Evolutionary conservation across 2,113 vertebrate genomes (phyloP).

Genomic region (Diphyllodes magnificus): DNA sequence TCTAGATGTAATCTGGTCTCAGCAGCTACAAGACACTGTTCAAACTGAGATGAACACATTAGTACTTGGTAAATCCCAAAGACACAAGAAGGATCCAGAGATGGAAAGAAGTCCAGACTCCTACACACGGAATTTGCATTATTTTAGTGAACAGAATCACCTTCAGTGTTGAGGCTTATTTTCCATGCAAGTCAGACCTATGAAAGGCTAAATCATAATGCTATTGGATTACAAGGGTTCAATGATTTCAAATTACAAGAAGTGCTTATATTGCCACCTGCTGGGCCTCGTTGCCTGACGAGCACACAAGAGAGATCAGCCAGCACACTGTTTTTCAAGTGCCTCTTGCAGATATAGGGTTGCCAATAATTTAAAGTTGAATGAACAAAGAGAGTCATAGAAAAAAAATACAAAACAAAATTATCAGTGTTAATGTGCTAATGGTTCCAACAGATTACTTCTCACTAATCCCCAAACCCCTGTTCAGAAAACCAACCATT

Average conservation of each 20-base stretch:
- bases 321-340: background rate
- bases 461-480: background rate
- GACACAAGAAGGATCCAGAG: background rate
- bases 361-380: background rate
- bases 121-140: background rate
- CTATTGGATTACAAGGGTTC: background rate
- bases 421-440: background rate
- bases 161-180: background rate
- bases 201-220: background rate
- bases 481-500: background rate
- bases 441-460: background rate
- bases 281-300: background rate
- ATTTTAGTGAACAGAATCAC: slow-evolving; percentile 17
- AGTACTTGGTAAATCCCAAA: background rate
- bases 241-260: background rate
- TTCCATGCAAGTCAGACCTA: background rate
- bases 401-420: background rate
- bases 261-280: slow-evolving; percentile 72
- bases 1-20: background rate
- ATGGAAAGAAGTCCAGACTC: background rate
- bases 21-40: background rate
- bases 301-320: background rate
- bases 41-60: background rate
- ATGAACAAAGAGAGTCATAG: background rate
- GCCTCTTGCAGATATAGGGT: background rate